A percentile compares a stretch with the other conserved stretches of the same genome.
These are phyloP conservation scores for Drosophila hawaiiensis DNA, from an alignment of 2,888 invertebrate species.

Conservation along the genomic window DNA sequence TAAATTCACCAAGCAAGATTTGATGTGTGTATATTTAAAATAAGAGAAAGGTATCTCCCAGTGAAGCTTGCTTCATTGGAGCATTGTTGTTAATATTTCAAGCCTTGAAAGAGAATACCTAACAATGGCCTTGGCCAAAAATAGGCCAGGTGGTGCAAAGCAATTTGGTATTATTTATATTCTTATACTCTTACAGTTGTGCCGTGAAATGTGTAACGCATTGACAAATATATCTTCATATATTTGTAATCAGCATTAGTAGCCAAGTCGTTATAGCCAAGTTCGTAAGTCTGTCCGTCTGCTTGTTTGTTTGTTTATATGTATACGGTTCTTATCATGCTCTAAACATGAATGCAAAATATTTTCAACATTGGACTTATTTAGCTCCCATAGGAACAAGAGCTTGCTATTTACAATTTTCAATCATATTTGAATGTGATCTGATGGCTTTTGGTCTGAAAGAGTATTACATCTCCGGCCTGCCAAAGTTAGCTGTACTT, in stretches of 20 bases:
- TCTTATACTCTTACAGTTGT: neutral
- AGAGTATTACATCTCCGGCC: neutral
- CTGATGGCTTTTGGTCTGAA: neutral
- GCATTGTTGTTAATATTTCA: neutral
- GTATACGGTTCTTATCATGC: neutral
- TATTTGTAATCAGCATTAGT: neutral
- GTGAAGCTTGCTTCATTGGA: neutral
- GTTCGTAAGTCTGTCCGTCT: neutral
- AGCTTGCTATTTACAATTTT: neutral
- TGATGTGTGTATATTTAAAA: neutral
- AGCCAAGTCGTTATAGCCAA: neutral
- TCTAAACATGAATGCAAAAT: neutral
- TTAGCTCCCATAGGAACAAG: neutral
- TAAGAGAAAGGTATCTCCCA: neutral
- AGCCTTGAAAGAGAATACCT: neutral
- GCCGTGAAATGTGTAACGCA: neutral
- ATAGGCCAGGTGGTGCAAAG: neutral
- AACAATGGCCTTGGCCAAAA: neutral
- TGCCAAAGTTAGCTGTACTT: neutral
- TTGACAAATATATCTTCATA: neutral
- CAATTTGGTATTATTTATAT: neutral
- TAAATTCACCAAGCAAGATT: neutral
- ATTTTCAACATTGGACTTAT: neutral
- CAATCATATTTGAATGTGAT: neutral
- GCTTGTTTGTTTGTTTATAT: neutral